These are phyloP conservation scores for Arctia plantaginis DNA, from an alignment of 2,888 invertebrate genomes.

Conservation along the genomic window DNA sequence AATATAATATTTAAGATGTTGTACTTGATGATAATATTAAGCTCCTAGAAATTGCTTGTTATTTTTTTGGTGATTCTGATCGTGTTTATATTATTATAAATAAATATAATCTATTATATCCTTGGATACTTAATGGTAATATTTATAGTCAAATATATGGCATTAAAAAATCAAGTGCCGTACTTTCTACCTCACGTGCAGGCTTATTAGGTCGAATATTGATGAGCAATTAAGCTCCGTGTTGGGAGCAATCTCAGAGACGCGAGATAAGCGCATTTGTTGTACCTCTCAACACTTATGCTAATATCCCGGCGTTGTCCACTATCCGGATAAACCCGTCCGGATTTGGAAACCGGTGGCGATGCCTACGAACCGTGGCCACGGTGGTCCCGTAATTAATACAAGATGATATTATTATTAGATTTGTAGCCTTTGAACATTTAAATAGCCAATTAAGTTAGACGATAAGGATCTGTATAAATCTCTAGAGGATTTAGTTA, in stretches of 20 bases:
- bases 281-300: conserved; percentile 74
- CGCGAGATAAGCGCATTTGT: conserved; percentile 78
- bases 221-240: conserved; percentile 84
- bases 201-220: conserved; percentile 76
- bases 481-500: neutral
- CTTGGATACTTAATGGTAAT: neutral
- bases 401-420: conserved; percentile 22
- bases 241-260: conserved; percentile 74
- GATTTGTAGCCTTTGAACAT: conserved; percentile 22
- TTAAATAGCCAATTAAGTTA: conserved; percentile 8
- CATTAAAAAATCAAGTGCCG: neutral
- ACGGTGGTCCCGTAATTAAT: conserved; percentile 35
- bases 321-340: neutral
- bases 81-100: too few species aligned
- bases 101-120: too few species aligned
- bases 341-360: conserved; percentile 4
- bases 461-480: neutral
- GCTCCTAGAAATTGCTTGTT: too few species aligned
- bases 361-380: conserved; percentile 19
- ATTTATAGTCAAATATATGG: neutral
- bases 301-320: conserved; percentile 63
- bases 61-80: too few species aligned
- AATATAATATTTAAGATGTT: too few species aligned
- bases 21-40: neutral
- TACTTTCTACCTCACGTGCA: conserved; percentile 55